Percentiles rank a stretch among this genome's conserved stretches.
These are phyloP conservation scores for Dendrolimus kikuchii DNA, from an alignment of 1,140 invertebrate species.

Conservation along the genomic window DNA sequence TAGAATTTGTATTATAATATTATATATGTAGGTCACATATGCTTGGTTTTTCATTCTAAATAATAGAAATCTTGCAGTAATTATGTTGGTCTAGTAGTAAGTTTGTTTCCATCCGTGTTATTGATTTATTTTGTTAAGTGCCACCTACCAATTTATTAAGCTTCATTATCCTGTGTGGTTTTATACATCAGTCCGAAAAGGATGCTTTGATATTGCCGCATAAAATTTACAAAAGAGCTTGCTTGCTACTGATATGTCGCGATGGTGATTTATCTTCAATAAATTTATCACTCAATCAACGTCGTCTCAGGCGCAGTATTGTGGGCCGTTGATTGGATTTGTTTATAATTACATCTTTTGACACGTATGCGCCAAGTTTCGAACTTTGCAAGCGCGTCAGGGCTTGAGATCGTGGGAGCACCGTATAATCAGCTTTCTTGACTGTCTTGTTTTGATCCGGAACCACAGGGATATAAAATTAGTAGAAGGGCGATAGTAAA, in stretches of 20 bases:
- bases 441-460: conserved; percentile 58
- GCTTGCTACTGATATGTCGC: conserved; percentile 63
- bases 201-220: conserved; percentile 16
- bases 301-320: conserved; percentile 47
- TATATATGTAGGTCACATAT: too few species aligned
- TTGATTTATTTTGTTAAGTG: too few species aligned
- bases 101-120: too few species aligned
- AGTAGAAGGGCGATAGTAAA: conserved; percentile 4
- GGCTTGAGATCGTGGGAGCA: conserved; percentile 66
- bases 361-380: conserved; percentile 69
- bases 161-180: background rate
- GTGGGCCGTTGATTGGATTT: conserved; percentile 65
- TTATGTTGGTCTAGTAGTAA: too few species aligned
- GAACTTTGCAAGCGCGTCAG: conserved; percentile 53
- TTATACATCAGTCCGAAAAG: background rate
- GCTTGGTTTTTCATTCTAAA: too few species aligned
- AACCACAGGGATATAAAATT: conserved; percentile 33
- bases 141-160: too few species aligned
- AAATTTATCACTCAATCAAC: conserved; percentile 71
- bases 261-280: conserved; percentile 63
- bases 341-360: conserved; percentile 72
- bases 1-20: too few species aligned
- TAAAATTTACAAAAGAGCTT: conserved; percentile 38
- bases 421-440: conserved; percentile 68
- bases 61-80: too few species aligned